phyloP scores from a whole-genome alignment of 1,140 invertebrate genomes.

The Pinna nobilis region DNA sequence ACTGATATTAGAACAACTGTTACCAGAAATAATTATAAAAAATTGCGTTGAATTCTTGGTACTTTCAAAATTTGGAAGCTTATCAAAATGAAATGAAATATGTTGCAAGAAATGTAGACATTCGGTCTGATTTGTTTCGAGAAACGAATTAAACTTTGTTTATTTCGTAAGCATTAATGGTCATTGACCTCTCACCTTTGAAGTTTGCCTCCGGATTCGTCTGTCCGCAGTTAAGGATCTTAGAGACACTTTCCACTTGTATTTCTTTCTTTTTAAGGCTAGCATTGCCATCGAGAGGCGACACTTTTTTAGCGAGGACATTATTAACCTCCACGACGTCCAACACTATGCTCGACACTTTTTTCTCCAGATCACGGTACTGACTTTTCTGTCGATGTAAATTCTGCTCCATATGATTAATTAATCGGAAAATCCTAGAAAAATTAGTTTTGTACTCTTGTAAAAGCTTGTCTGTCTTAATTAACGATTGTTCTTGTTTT shows the following conservation, averaged over 20 bases:
- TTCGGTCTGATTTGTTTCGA: too few relatives aligned
- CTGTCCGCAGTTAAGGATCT: constrained; percentile 46
- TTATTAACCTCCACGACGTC: constrained; percentile 70
- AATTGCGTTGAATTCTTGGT: too few relatives aligned
- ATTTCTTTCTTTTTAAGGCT: constrained; percentile 48
- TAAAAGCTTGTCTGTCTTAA: constrained; percentile 50
- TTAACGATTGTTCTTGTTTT: constrained; percentile 54
- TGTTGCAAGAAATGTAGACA: too few relatives aligned
- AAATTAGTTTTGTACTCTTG: constrained; percentile 59
- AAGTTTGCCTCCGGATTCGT: constrained; percentile 44
- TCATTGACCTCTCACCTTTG: too few relatives aligned
- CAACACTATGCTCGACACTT: constrained; percentile 65
- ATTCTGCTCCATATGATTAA: constrained; percentile 60
- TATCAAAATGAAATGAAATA: too few relatives aligned
- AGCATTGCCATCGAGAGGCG: constrained; percentile 24
- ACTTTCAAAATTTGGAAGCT: too few relatives aligned
- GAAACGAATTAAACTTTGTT: too few relatives aligned
- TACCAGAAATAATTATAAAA: too few relatives aligned
- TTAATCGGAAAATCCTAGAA: constrained; percentile 58
- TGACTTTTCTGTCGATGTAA: constrained; percentile 54
- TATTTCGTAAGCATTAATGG: too few relatives aligned
- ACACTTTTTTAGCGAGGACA: constrained; percentile 55
- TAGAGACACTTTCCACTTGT: constrained; percentile 60
- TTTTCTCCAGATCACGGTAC: constrained; percentile 65
- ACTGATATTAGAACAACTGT: too few relatives aligned